Percentiles rank a stretch among this genome's conserved stretches.
phyloP scores from a whole-genome alignment of 1,140 invertebrate species.

The Forficula auricularia region DNA sequence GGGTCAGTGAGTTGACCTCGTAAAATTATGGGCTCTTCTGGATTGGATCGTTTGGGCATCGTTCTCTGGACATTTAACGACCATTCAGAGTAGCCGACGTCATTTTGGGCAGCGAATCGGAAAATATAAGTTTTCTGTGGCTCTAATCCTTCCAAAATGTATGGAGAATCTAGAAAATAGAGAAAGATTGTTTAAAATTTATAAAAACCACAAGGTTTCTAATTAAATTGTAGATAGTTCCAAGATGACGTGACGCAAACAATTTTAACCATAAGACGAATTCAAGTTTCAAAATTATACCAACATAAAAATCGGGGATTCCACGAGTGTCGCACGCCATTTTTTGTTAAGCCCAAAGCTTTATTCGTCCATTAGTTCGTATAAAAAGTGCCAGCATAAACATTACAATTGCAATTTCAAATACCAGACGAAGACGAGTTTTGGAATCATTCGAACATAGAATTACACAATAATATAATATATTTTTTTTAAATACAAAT shows the following conservation, averaged over 20 bases:
- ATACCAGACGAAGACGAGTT: no score
- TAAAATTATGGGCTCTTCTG: slow-evolving; percentile 37
- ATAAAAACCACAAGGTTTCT: slow-evolving; percentile 26
- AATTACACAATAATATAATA: no score
- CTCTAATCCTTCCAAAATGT: slow-evolving; percentile 60
- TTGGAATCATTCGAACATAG: no score
- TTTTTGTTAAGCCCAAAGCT: no score
- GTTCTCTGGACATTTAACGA: slow-evolving; percentile 33
- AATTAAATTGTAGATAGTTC: slow-evolving; percentile 9
- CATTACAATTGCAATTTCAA: no score
- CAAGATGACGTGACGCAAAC: no score
- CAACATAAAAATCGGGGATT: no score
- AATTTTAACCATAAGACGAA: background rate
- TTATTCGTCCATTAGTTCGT: no score
- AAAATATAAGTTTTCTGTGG: slow-evolving; percentile 69
- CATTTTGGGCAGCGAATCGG: slow-evolving; percentile 66
- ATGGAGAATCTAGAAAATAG: slow-evolving; percentile 27
- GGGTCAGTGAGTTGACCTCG: background rate
- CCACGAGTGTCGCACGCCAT: no score
- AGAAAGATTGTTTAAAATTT: background rate
- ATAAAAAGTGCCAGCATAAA: no score
- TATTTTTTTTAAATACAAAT: no score
- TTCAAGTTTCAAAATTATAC: no score
- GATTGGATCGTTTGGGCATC: slow-evolving; percentile 35
- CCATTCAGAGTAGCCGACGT: slow-evolving; percentile 63